phyloP scores from a whole-genome alignment of 2,797 vertebrate species.

The Xenopus petersii region DNA sequence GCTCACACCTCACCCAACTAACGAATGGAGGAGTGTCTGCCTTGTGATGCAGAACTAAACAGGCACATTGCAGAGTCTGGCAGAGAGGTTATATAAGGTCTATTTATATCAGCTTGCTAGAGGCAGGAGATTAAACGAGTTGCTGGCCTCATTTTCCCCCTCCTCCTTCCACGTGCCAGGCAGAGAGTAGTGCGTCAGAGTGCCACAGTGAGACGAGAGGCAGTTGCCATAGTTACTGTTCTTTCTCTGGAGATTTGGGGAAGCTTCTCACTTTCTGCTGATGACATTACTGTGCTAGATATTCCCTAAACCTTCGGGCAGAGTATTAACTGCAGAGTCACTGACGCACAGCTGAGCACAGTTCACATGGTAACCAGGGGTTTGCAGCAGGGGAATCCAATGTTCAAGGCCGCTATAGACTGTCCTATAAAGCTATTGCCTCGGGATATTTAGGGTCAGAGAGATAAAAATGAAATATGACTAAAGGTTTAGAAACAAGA shows the following conservation, averaged over 20 bases:
- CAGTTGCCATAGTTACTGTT: constrained; percentile 73
- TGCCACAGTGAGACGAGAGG: constrained; percentile 68
- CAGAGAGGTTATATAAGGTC: constrained; percentile 83
- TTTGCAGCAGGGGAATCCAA: too few species aligned
- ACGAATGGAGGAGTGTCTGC: background rate
- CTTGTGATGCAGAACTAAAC: background rate
- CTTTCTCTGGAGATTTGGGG: constrained; percentile 60
- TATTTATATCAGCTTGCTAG: constrained; percentile 85
- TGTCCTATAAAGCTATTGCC: too few species aligned
- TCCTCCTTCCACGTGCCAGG: constrained; percentile 66
- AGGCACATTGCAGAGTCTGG: constrained; percentile 2
- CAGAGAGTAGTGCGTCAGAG: constrained; percentile 64
- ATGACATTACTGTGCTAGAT: constrained; percentile 4
- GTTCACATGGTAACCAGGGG: too few species aligned
- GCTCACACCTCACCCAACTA: background rate
- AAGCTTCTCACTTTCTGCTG: constrained; percentile 21
- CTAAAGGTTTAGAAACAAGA: too few species aligned
- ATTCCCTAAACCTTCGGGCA: constrained; percentile 16
- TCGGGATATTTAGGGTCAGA: too few species aligned
- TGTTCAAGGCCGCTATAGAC: too few species aligned
- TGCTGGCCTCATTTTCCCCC: constrained; percentile 65
- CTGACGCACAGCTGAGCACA: too few species aligned
- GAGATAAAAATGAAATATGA: too few species aligned
- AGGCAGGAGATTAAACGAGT: constrained; percentile 77
- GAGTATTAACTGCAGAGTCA: too few species aligned